These are phyloP conservation scores for Phalacrocorax brasilianus DNA, from an alignment of 2,113 vertebrate genomes.

Conservation along the genomic window DNA sequence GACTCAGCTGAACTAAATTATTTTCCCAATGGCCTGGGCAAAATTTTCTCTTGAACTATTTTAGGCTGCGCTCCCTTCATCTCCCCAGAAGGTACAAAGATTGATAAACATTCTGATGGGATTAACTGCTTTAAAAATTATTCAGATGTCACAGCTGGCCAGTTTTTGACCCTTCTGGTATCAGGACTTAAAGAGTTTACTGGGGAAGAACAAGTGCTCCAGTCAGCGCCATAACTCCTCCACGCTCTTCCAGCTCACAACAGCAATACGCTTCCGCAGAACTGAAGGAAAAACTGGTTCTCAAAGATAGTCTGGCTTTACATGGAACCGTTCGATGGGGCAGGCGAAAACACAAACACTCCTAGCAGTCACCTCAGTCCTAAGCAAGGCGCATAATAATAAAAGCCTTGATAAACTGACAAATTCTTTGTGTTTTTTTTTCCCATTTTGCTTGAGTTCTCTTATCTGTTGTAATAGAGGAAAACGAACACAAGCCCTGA, in stretches of 20 bases:
- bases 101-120: background rate
- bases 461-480: background rate
- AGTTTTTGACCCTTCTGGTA: slow-evolving; percentile 42
- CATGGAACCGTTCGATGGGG: background rate
- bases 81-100: background rate
- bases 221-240: slow-evolving; percentile 7
- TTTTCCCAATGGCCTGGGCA: background rate
- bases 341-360: background rate
- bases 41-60: background rate
- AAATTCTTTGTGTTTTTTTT: background rate
- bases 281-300: background rate
- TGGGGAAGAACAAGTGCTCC: slow-evolving; percentile 24
- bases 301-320: background rate
- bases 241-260: background rate
- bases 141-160: slow-evolving; percentile 17
- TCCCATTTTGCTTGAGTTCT: background rate
- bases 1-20: background rate
- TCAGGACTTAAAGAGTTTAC: slow-evolving; percentile 29
- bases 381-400: background rate
- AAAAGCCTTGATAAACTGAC: background rate
- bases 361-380: background rate
- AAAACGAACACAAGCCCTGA: background rate
- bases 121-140: slow-evolving; percentile 39
- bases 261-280: background rate
- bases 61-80: background rate